Evolutionary conservation across 2,113 vertebrate species (phyloP), one percentile per base, ranked within the genome.

Genomic region (Neopipo cinnamomea): DNA sequence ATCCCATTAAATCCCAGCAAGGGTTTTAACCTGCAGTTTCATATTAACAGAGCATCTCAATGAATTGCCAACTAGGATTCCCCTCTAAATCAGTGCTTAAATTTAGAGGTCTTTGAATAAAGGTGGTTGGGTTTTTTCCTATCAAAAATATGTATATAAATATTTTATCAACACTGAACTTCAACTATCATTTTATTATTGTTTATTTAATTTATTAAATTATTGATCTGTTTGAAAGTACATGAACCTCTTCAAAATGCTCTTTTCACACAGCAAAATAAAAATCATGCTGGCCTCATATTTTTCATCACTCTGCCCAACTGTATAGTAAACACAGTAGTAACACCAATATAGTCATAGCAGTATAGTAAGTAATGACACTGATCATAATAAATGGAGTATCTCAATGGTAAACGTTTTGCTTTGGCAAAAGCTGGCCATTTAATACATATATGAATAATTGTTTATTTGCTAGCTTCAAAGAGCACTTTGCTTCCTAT

Each of bases 51-150:
- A 68, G 28, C 37, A 88, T 74, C 67, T 76, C 50, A 73, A 16
- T 44, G 42, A 94, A 66, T 39, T 50, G 15, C 22, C 55, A 70
- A 0, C 35, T 41, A 66, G 27, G 39, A 86, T 52, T 66, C 19
- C 22, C 9, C 33, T 50, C 24, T 91, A 83, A 86, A 83, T 50
- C 39, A 63, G 24, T 66, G 49, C 16, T 71, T 87, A 67, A 74
- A 79, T 66, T n/a, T n/a, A 35, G 16, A 42, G 21, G 0, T 52
- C 31, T 89, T 28, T 76, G 42, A 31, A 50, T 67, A 62, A 58
- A 31, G 1, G 11, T 5, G 5, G 3, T 2, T 14, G 1, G 3
- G 0, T 2, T 12, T 50, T 82, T 75, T 33, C 31, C 31, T 61
- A 67, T 56, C 44, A 20, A 21, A 52, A 61, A 37, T 18, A 3